Evolutionary conservation across 1,140 invertebrate species (phyloP).

Genomic region (Megathymus violae): DNA sequence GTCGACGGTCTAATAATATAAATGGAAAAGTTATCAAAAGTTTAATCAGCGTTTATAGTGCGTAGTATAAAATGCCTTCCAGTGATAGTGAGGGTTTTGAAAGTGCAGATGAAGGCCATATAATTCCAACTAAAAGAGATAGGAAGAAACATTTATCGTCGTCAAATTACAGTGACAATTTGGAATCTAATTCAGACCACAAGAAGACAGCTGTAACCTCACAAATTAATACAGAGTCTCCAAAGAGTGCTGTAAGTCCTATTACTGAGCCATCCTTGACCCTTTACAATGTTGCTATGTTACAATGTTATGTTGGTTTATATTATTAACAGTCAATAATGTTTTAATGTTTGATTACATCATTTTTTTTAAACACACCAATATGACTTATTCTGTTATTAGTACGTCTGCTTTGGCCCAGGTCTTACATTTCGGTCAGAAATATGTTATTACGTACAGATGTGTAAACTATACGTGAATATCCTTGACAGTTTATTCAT

Average conservation of each 20-base stretch:
- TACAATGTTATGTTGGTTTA: too few species aligned
- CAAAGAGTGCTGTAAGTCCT: slow-evolving; percentile 46
- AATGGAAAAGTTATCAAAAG: background rate
- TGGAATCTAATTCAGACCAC: slow-evolving; percentile 59
- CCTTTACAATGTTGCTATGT: too few species aligned
- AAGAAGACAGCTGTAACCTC: slow-evolving; percentile 33
- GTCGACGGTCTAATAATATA: slow-evolving; percentile 28
- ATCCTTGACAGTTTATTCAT: too few species aligned
- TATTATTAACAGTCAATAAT: too few species aligned
- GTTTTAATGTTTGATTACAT: too few species aligned
- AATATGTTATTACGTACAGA: too few species aligned
- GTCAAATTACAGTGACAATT: slow-evolving; percentile 73
- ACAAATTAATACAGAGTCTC: slow-evolving; percentile 27
- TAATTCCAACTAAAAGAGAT: slow-evolving; percentile 58
- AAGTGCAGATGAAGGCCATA: slow-evolving; percentile 86
- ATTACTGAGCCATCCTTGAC: too few species aligned
- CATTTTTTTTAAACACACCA: too few species aligned
- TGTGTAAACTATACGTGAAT: too few species aligned
- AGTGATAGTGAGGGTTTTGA: slow-evolving; percentile 90
- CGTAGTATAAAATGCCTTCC: slow-evolving; percentile 84
- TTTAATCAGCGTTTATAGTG: background rate
- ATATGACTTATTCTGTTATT: too few species aligned
- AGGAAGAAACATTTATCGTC: slow-evolving; percentile 70
- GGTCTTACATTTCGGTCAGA: too few species aligned
- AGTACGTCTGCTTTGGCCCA: too few species aligned